Base-by-base conservation (phyloP, 2,888 invertebrate species). In the Gymnoscelis rufifasciata region DNA sequence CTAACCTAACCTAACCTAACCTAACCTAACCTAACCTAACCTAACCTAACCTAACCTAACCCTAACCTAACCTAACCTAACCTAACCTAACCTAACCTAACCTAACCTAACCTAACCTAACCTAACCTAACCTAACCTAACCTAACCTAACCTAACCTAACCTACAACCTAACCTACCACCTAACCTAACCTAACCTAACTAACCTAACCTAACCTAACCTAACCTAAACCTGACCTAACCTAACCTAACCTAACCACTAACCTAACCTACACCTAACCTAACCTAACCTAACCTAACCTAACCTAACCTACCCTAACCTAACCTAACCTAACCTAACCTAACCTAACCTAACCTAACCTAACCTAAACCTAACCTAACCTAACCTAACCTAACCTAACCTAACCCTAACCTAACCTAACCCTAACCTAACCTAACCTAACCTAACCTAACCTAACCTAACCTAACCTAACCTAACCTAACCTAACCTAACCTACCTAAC, bases 401-500 rank as follows among this genome's bases (percentile, higher is more conserved):
- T 48, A 48, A 52, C 48, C 48, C 56, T 47, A 46, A 50, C 52
- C 55, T 50, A 36, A 40, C 40, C 36, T 36, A 52, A 50, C 52
- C 49, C n/a, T 51, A 47, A 51, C 49, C 53, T 50, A 51, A 51
- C 51, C 53, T 51, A 51, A 53, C 52, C 51, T 48, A 52, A 51
- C 52, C 52, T 51, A 49, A 51, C 49, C 54, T 51, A 49, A 51
- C 48, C 51, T 51, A 47, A 46, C 54, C 48, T 51, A 47, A 43
- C 47, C 51, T 43, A 47, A 47, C 43, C 49, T 50, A 45, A 42
- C 47, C 52, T 47, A 50, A 49, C 44, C 49, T 47, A 44, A 51
- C 55, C 52, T 51, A 47, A 43, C 52, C 47, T 49, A 49, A 47
- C 47, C 56, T 54, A 52, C 56, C 56, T 54, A 51, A 58, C 56